Evolutionary conservation across 2,888 invertebrate genomes (phyloP).

Genomic region (Palloptera scutellata): DNA sequence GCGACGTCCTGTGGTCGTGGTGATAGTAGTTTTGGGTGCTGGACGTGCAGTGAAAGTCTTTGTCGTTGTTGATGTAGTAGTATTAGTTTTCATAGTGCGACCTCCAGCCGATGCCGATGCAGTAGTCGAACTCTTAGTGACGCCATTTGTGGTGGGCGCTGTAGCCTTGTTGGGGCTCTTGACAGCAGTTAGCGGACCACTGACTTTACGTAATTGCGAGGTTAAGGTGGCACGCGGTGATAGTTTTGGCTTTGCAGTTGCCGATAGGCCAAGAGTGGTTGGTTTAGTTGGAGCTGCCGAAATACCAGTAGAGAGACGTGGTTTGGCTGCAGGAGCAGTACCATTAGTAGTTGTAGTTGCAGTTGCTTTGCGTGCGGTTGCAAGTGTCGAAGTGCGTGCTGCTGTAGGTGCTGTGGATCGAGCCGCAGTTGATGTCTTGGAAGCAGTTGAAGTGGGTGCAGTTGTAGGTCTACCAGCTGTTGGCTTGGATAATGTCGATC

Average conservation of each 20-base stretch:
- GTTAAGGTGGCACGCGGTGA: slow-evolving; percentile 57
- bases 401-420: slow-evolving; percentile 36
- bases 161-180: slow-evolving; percentile 50
- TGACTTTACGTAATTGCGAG: slow-evolving; percentile 55
- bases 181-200: slow-evolving; percentile 29
- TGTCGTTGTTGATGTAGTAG: slow-evolving; percentile 46
- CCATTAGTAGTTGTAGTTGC: slow-evolving; percentile 35
- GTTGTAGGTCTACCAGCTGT: slow-evolving; percentile 40
- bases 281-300: slow-evolving; percentile 43
- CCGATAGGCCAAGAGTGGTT: slow-evolving; percentile 43
- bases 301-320: slow-evolving; percentile 39
- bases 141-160: slow-evolving; percentile 34
- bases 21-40: slow-evolving; percentile 51
- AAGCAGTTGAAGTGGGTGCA: slow-evolving; percentile 41
- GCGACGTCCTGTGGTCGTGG: slow-evolving; percentile 46
- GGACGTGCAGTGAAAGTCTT: slow-evolving; percentile 58
- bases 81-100: slow-evolving; percentile 42
- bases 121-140: slow-evolving; percentile 24
- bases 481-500: slow-evolving; percentile 9
- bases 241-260: slow-evolving; percentile 50
- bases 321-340: slow-evolving; percentile 38
- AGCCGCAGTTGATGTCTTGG: slow-evolving; percentile 43
- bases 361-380: slow-evolving; percentile 32
- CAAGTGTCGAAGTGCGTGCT: slow-evolving; percentile 36
- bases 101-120: slow-evolving; percentile 36